Evolutionary conservation across 1,140 invertebrate genomes (phyloP), one percentile per base, ranked within the genome.

Genomic region (Euwallacea similis): DNA sequence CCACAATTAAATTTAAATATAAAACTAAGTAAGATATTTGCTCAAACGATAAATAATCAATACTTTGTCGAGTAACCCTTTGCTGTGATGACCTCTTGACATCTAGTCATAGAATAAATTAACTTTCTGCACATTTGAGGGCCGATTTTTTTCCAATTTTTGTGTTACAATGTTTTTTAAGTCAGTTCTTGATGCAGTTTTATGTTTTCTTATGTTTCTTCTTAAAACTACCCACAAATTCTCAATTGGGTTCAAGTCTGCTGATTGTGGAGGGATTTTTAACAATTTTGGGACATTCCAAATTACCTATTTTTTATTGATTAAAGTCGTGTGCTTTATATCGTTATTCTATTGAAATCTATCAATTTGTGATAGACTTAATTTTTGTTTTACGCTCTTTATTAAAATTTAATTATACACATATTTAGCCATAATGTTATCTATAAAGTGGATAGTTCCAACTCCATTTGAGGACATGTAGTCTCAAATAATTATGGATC

Each of bases 21-120:
- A 33, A 33, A 33, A 33, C 21, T 33, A 33, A 33, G 4, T 4
- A 4, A 33, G 21, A 33, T 33, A 33, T 33, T 33, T 33, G 21
- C 21, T 33, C 4, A 33, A 33, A 33, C 21, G 4, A 33, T 33
- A 1, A 33, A 2, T 33, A 4, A 33, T 33, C 4, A 1, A 33
- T 33, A n/a, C 21, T 33, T 33, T 33, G 21, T 33, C 21, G 21
- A 33, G 21, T 33, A 33, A 4, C 4, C 21, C 4, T 33, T 33
- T 33, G 21, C 21, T 33, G 21, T 50, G 13, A 50, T 50, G 46
- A 50, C 46, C 6, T 0, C 46, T 50, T 50, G 46, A 50, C 46
- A 50, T 50, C 46, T 50, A 50, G 9, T 50, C 46, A 50, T 50
- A 50, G 46, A 50, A 50, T 50, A 50, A 50, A 50, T 6, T 50